Conservation (phyloP, 2,888 invertebrate species). For the Eristalinus aeneus region DNA sequence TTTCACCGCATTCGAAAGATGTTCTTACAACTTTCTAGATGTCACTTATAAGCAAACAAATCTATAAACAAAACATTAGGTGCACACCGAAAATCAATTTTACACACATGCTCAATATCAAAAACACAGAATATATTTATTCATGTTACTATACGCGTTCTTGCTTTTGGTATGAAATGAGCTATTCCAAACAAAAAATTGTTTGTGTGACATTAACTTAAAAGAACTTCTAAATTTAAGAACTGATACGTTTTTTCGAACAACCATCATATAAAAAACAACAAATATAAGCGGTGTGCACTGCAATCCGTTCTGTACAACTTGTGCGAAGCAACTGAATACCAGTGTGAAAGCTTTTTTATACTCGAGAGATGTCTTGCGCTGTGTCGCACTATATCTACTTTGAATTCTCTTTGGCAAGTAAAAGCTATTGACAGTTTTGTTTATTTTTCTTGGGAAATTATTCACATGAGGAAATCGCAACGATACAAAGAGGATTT, state of each 20-base stretch:
- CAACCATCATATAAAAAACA: constrained; percentile 18
- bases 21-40: not conserved
- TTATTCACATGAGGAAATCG: constrained; percentile 37
- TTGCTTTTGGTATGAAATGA: not conserved
- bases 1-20: not conserved
- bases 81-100: not conserved
- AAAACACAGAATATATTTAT: not conserved
- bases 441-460: constrained; percentile 59
- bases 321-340: constrained; percentile 55
- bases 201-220: not conserved
- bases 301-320: constrained; percentile 44
- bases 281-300: not conserved
- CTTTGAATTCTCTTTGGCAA: not conserved
- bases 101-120: not conserved
- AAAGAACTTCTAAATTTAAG: not conserved
- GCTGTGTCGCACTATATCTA: not conserved
- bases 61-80: not conserved
- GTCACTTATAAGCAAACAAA: not conserved
- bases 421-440: constrained; percentile 32
- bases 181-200: not conserved
- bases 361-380: constrained; percentile 29
- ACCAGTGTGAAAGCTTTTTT: constrained; percentile 48
- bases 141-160: not conserved
- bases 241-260: not conserved
- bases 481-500: constrained; percentile 16